Evolutionary conservation across 2,113 vertebrate species (phyloP), one percentile per base, ranked within the genome.

Genomic region (Dasyornis broadbenti): DNA sequence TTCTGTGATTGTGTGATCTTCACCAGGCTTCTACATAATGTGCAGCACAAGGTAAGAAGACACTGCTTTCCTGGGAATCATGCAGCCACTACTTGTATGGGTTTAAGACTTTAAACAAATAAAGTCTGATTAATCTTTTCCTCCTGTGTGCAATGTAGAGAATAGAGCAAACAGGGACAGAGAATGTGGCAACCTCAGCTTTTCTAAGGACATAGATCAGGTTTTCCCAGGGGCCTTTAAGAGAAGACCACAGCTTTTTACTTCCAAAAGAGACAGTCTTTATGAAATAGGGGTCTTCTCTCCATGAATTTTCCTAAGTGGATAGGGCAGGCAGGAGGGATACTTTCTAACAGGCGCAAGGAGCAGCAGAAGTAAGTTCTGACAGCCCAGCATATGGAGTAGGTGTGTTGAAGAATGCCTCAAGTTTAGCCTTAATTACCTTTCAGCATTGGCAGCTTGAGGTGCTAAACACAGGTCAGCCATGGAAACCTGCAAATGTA

Each of bases 391-490:
- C 39, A 30, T 12, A 45, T 87, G n/a, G 53, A 50, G 4, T 17
- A 88, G 24, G 11, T 69, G 9, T 31, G 52, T 69, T 82, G 47
- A 72, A 59, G 8, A 66, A n/a, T 2, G 5, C 42, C 24, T 15
- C 8, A 53, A 65, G 20, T 13, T 80, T 72, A 86, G 61, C 33
- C 27, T 40, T 86, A 50, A 93, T 97, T 98, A 99, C 99, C 99
- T 99, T 65, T 99, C 98, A 82, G 99, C 99, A 71, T 99, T 99
- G 96, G 97, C 98, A 96, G 99, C 99, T 90, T 99, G 99, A 84
- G 99, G 99, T 10, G 96, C 99, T 95, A 99, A 98, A 97, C 99
- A 99, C 75, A 99, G 96, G 92, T 99, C 99, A 71, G 99, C 99
- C 98, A 99, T 98, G 66, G 99, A 98, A 75, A 99, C 98, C 99